Evolutionary conservation across 2,888 invertebrate genomes (phyloP).

Genomic region (Axea sp.): DNA sequence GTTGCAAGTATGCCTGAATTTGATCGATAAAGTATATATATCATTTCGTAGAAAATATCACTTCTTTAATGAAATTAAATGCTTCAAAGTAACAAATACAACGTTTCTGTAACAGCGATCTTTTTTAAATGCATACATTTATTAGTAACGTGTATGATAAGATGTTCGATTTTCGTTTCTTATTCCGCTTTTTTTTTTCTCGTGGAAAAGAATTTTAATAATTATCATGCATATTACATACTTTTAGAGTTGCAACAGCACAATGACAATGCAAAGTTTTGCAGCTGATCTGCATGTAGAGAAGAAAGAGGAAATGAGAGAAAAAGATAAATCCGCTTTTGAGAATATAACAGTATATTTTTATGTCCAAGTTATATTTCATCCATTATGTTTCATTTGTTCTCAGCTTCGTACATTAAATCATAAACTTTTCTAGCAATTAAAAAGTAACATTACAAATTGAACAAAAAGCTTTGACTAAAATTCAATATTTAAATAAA

Average conservation of each 20-base stretch:
- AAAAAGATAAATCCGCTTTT: constrained; percentile 45
- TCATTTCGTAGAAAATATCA: no score
- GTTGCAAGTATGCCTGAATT: no score
- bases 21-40: no score
- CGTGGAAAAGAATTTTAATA: constrained; percentile 29
- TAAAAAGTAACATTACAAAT: constrained; percentile 2
- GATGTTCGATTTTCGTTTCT: no score
- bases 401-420: background rate
- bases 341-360: constrained; percentile 27
- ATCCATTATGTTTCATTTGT: constrained; percentile 25
- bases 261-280: constrained; percentile 33
- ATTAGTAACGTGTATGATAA: no score
- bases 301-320: constrained; percentile 27
- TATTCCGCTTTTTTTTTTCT: no score
- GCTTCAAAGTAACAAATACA: constrained; percentile 10
- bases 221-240: constrained; percentile 44
- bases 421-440: constrained; percentile 5
- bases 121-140: constrained; percentile 15
- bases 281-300: constrained; percentile 39
- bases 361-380: constrained; percentile 15
- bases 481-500: no score
- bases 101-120: constrained; percentile 1
- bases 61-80: no score
- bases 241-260: constrained; percentile 21
- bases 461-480: no score